These are phyloP conservation scores for Druceiella hillmani DNA, from an alignment of 2,888 invertebrate genomes.

Conservation along the genomic window DNA sequence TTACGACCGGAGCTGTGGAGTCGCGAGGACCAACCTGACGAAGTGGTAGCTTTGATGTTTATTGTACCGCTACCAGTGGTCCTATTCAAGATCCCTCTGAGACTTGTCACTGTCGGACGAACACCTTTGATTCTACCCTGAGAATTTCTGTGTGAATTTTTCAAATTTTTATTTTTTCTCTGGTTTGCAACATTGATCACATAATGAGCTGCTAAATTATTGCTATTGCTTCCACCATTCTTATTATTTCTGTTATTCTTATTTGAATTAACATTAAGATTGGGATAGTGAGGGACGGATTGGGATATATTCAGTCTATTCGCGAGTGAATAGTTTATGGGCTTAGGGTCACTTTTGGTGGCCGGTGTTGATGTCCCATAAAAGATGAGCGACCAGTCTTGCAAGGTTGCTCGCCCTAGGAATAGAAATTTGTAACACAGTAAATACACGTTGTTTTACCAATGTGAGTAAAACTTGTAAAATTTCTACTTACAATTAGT, in stretches of 20 bases:
- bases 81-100: constrained; percentile 42
- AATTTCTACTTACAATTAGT: too few relatives aligned
- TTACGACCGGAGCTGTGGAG: constrained; percentile 31
- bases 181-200: constrained; percentile 41
- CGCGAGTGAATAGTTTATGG: constrained; percentile 24
- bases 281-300: constrained; percentile 28
- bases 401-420: constrained; percentile 81
- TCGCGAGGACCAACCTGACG: neutral
- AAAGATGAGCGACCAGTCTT: constrained; percentile 90
- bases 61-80: constrained; percentile 25
- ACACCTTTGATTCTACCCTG: constrained; percentile 48
- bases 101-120: constrained; percentile 50
- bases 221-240: constrained; percentile 11
- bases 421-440: too few relatives aligned
- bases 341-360: constrained; percentile 58
- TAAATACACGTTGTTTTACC: too few relatives aligned
- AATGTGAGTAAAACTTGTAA: too few relatives aligned
- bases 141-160: constrained; percentile 47
- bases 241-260: constrained; percentile 17
- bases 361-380: constrained; percentile 76
- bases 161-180: constrained; percentile 53
- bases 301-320: constrained; percentile 22
- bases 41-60: neutral
- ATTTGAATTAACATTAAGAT: constrained; percentile 9
- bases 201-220: constrained; percentile 15